Conservation (phyloP, 2,797 vertebrate species). For the Zalophus californianus region DNA sequence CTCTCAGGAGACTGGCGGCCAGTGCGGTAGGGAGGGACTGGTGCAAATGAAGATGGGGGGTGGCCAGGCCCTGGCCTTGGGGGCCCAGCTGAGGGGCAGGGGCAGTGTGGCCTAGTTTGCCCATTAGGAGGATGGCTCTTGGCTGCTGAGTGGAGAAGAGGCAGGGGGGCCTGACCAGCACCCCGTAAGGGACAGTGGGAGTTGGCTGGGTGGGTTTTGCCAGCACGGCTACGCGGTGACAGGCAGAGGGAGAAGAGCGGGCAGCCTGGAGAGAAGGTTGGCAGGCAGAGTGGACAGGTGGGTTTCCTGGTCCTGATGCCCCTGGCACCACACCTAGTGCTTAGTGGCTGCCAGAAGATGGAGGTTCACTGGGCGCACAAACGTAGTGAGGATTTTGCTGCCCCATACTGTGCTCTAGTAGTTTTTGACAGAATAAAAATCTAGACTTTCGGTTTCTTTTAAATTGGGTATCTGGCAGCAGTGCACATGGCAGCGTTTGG, state of each 20-base stretch:
- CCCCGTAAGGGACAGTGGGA: background rate
- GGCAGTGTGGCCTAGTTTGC: background rate
- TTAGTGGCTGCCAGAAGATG: background rate
- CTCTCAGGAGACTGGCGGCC: background rate
- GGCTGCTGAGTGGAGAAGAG: background rate
- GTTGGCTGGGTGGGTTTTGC: background rate
- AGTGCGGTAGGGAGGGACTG: rapidly evolving
- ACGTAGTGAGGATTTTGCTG: background rate
- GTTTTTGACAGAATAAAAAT: background rate
- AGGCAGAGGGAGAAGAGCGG: background rate
- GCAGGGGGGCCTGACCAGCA: background rate
- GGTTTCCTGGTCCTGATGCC: background rate
- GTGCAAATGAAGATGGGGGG: background rate
- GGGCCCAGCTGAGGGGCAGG: background rate
- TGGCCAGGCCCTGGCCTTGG: background rate
- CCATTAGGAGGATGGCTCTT: background rate
- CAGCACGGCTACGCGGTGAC: background rate
- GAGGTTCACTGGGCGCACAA: background rate
- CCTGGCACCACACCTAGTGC: background rate
- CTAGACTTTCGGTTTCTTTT: constrained; percentile 2
- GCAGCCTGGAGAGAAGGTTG: background rate
- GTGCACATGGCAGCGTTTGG: background rate
- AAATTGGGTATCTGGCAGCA: background rate
- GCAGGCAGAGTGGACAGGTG: background rate
- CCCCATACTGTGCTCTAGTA: background rate